phyloP scores from a whole-genome alignment of 2,113 vertebrate genomes.

The Bungarus multicinctus region DNA sequence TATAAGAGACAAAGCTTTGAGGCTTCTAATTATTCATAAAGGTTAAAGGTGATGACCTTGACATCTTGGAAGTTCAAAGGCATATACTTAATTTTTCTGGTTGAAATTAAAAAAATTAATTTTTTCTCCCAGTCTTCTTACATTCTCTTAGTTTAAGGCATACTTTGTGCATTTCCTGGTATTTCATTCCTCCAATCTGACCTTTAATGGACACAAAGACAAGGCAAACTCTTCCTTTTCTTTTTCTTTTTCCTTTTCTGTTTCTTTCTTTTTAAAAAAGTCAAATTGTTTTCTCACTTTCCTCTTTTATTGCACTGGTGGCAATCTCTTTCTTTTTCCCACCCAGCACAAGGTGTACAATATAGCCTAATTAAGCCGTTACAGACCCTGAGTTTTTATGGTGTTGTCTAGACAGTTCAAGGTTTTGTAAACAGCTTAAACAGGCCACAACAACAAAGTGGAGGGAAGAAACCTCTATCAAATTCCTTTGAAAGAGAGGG shows the following conservation, averaged over 20 bases:
- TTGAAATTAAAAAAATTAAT: conserved; percentile 44
- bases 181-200: conserved; percentile 59
- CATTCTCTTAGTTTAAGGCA: conserved; percentile 27
- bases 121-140: conserved; percentile 41
- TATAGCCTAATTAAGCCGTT: conserved; percentile 98
- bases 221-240: conserved; percentile 49
- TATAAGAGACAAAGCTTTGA: conserved; percentile 80
- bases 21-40: conserved; percentile 84
- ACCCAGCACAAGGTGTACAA: conserved; percentile 86
- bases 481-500: conserved; percentile 44
- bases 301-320: conserved; percentile 80
- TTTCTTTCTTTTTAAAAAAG: conserved; percentile 53
- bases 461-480: conserved; percentile 56
- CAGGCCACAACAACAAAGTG: conserved; percentile 78
- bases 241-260: background rate
- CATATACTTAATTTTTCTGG: conserved; percentile 76
- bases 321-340: conserved; percentile 81
- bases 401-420: conserved; percentile 99
- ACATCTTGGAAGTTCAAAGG: conserved; percentile 91
- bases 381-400: conserved; percentile 92
- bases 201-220: conserved; percentile 46
- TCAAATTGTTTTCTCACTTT: conserved; percentile 70
- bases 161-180: conserved; percentile 39
- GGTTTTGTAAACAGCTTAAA: conserved; percentile 95
- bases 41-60: conserved; percentile 92